Evolutionary conservation across 1,140 invertebrate genomes (phyloP).

Genomic region (Brachionus manjavacas): DNA sequence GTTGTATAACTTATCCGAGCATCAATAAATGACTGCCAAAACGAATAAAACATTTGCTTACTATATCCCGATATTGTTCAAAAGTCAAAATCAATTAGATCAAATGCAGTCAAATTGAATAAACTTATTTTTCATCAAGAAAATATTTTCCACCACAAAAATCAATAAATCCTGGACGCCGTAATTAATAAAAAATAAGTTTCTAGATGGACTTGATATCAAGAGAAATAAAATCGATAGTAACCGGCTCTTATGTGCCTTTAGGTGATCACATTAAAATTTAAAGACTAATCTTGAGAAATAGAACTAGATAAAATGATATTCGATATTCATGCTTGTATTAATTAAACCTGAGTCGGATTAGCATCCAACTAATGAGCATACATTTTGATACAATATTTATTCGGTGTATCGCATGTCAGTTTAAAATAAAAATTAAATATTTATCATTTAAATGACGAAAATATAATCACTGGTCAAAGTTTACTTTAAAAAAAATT

Average conservation of each 20-base stretch:
- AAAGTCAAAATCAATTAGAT: background rate
- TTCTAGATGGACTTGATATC: background rate
- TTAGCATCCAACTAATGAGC: background rate
- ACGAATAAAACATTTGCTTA: background rate
- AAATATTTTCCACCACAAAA: background rate
- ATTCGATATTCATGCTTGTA: background rate
- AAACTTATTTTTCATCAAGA: background rate
- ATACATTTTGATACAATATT: background rate
- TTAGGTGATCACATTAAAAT: slow-evolving; percentile 14
- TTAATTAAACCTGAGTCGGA: background rate
- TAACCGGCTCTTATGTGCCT: background rate
- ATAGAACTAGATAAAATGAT: background rate
- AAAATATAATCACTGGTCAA: background rate
- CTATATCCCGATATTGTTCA: background rate
- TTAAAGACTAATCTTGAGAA: background rate
- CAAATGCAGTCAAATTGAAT: background rate
- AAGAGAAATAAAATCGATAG: background rate
- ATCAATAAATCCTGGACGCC: slow-evolving; percentile 27
- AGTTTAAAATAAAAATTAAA: background rate
- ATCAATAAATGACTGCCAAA: background rate
- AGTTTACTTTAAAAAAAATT: too few relatives aligned
- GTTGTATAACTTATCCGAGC: background rate
- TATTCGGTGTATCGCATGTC: background rate
- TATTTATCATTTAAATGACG: background rate
- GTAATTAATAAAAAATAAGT: slow-evolving; percentile 5